A percentile compares a stretch with the other conserved stretches of the same genome.
Evolutionary conservation across 53 echinoderm and acorn worm species (phyloP).

Genomic region (Hippasteria phrygiana): DNA sequence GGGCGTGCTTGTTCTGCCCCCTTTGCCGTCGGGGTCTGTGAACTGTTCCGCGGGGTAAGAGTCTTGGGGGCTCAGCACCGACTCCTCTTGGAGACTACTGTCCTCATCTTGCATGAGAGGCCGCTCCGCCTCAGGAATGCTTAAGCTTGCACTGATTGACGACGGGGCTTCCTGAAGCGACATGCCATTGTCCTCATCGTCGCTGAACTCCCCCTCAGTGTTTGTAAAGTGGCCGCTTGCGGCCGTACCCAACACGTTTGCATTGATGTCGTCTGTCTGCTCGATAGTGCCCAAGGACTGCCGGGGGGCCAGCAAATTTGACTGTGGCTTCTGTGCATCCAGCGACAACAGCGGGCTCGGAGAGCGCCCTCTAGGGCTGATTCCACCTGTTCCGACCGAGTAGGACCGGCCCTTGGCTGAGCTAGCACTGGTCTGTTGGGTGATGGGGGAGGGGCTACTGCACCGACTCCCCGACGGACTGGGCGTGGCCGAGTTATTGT

Average conservation of each 20-base stretch:
- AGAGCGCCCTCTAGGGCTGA: conserved; percentile 77
- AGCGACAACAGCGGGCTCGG: conserved; percentile 67
- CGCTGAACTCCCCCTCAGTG: conserved; percentile 64
- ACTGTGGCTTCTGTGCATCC: conserved; percentile 59
- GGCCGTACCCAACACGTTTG: conserved; percentile 22
- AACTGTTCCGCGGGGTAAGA: conserved; percentile 54
- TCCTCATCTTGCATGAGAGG: conserved; percentile 11
- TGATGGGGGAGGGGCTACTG: conserved; percentile 82
- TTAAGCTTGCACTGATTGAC: background rate
- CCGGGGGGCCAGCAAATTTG: conserved; percentile 57
- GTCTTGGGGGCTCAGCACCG: conserved; percentile 10
- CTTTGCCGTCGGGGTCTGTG: conserved; percentile 59
- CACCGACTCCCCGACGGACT: conserved; percentile 84
- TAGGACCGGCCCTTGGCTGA: conserved; percentile 85
- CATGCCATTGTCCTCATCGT: conserved; percentile 43
- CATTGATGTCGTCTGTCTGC: conserved; percentile 48
- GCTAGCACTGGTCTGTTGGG: conserved; percentile 57
- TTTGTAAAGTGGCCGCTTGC: conserved; percentile 32
- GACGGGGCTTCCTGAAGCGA: background rate
- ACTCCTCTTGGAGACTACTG: background rate
- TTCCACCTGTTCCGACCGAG: conserved; percentile 84
- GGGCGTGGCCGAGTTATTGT: conserved; percentile 71
- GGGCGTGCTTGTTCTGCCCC: conserved; percentile 40
- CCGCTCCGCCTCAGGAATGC: conserved; percentile 32
- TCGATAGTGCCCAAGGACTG: conserved; percentile 45